Conservation (phyloP, 2,113 vertebrate species). For the Vimba vimba region DNA sequence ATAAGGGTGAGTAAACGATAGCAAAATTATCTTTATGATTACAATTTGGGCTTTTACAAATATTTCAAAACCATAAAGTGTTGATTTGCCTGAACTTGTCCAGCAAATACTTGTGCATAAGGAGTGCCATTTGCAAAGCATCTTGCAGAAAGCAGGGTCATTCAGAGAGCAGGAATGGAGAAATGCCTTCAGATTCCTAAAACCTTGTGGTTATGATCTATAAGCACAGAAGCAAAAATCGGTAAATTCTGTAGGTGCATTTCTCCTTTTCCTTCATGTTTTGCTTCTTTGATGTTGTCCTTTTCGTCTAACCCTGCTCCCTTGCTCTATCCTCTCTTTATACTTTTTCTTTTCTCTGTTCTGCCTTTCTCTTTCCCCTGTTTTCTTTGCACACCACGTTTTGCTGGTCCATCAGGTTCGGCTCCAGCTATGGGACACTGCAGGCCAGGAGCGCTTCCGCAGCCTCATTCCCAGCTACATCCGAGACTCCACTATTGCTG, state of each 20-base stretch:
- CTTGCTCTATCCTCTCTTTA: constrained; percentile 55
- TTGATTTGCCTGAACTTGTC: constrained; percentile 29
- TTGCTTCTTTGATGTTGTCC: constrained; percentile 19
- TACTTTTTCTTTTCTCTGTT: constrained; percentile 61
- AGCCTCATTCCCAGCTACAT: constrained; percentile 87
- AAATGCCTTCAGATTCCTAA: constrained; percentile 35
- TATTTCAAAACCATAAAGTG: constrained; percentile 6
- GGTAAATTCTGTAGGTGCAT: constrained; percentile 31
- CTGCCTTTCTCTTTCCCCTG: constrained; percentile 65
- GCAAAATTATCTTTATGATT: not conserved
- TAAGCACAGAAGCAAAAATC: not conserved
- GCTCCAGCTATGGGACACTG: constrained; percentile 84
- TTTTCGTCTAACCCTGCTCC: constrained; percentile 46
- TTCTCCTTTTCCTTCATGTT: constrained; percentile 55
- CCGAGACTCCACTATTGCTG: constrained; percentile 85
- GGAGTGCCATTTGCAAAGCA: constrained; percentile 61
- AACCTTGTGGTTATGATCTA: not conserved
- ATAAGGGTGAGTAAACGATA: not conserved
- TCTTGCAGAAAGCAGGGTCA: constrained; percentile 29
- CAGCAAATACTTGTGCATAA: constrained; percentile 51
- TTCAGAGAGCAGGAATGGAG: constrained; percentile 50
- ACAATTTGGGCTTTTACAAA: not conserved
- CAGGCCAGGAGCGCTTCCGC: constrained; percentile 85
- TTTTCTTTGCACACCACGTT: constrained; percentile 61
- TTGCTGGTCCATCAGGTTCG: constrained; percentile 75